A percentile compares a stretch with the other conserved stretches of the same genome.
These are phyloP conservation scores for Hoplostethus atlanticus DNA, from an alignment of 2,797 vertebrate species.

Conservation along the genomic window DNA sequence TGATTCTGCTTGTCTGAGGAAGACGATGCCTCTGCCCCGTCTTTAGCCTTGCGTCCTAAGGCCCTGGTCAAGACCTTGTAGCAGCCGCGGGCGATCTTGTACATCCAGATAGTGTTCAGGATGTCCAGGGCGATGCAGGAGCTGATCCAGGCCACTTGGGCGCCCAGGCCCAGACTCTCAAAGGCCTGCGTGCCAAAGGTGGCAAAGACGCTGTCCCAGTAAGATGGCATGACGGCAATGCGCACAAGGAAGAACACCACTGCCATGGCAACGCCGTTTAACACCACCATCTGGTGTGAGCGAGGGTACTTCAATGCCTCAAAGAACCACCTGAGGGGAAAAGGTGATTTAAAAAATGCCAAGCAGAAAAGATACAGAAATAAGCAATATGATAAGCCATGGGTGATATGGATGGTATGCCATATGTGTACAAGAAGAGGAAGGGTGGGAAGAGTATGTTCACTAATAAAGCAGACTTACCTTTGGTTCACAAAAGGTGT, in stretches of 20 bases:
- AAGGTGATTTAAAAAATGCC: neutral
- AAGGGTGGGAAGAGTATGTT: neutral
- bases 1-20: slow-evolving; percentile 60
- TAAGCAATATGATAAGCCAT: neutral
- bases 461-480: slow-evolving; percentile 57
- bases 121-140: slow-evolving; percentile 87
- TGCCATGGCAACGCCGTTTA: slow-evolving; percentile 84
- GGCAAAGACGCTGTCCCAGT: slow-evolving; percentile 86
- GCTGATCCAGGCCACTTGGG: slow-evolving; percentile 89
- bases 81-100: slow-evolving; percentile 86
- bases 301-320: slow-evolving; percentile 83
- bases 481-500: slow-evolving; percentile 90
- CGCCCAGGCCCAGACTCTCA: slow-evolving; percentile 82
- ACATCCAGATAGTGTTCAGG: slow-evolving; percentile 88
- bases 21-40: slow-evolving; percentile 8
- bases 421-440: neutral
- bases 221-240: slow-evolving; percentile 87
- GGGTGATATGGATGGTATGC: neutral
- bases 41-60: slow-evolving; percentile 56
- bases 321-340: slow-evolving; percentile 85
- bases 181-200: slow-evolving; percentile 87
- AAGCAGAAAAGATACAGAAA: neutral
- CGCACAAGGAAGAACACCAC: slow-evolving; percentile 87
- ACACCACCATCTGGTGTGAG: slow-evolving; percentile 80
- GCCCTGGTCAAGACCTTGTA: slow-evolving; percentile 82